Percentiles rank a stretch among this genome's conserved stretches.
Conservation (phyloP, 2,113 vertebrate species). For the Procapra przewalskii region DNA sequence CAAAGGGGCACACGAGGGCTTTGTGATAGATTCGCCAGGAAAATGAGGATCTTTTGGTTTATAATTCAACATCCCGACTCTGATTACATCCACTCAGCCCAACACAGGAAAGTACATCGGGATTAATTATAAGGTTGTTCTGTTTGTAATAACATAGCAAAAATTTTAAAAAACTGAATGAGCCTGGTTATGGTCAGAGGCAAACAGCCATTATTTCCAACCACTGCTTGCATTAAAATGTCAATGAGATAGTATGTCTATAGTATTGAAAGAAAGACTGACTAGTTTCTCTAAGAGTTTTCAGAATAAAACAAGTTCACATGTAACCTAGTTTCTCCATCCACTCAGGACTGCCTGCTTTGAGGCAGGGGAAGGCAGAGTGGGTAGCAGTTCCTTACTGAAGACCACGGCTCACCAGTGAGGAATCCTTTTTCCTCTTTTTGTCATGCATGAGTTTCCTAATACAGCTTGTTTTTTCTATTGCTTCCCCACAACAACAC, state of each 20-base stretch:
- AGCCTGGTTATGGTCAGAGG: conserved; percentile 1
- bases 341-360: neutral
- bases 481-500: neutral
- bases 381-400: neutral
- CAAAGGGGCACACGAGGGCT: neutral
- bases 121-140: conserved; percentile 22
- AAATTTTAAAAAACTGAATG: neutral
- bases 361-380: neutral
- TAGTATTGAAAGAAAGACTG: neutral
- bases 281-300: conserved; percentile 28
- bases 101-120: neutral
- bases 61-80: conserved; percentile 3
- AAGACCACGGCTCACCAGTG: neutral
- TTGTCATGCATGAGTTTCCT: neutral
- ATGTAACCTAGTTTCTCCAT: neutral
- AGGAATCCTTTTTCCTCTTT: neutral
- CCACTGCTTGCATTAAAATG: conserved; percentile 20
- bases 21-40: neutral
- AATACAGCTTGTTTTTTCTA: neutral
- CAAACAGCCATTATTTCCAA: conserved; percentile 38
- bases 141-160: neutral
- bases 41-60: conserved; percentile 46
- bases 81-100: neutral
- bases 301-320: neutral
- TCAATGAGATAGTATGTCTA: conserved; percentile 12